phyloP scores from a whole-genome alignment of 2,797 vertebrate genomes.

The Sparidentex hasta region DNA sequence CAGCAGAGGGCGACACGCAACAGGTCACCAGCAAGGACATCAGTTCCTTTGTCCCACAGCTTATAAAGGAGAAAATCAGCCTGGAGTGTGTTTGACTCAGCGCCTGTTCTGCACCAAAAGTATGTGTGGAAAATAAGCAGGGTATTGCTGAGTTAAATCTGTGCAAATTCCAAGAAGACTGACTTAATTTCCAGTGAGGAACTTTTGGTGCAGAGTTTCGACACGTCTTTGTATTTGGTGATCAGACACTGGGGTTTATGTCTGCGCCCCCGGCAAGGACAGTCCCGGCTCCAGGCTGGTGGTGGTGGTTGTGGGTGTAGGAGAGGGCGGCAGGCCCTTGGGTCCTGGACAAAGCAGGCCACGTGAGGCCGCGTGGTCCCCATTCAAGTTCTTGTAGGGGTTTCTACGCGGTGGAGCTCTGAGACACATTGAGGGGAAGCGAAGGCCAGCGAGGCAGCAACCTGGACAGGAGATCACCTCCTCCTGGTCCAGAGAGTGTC shows the following conservation, averaged over 20 bases:
- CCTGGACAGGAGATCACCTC: constrained; percentile 93
- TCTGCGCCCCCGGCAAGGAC: constrained; percentile 89
- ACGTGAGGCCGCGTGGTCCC: constrained; percentile 85
- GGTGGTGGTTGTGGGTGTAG: constrained; percentile 66
- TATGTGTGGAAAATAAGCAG: constrained; percentile 56
- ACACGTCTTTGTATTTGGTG: constrained; percentile 49
- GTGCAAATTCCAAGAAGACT: constrained; percentile 77
- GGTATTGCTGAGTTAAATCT: constrained; percentile 78
- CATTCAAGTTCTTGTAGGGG: constrained; percentile 94
- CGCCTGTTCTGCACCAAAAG: constrained; percentile 63
- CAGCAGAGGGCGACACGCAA: constrained; percentile 78
- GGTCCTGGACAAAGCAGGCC: constrained; percentile 87
- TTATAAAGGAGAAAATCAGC: constrained; percentile 18
- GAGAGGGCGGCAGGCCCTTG: constrained; percentile 67
- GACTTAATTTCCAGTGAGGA: constrained; percentile 57
- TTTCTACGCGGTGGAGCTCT: constrained; percentile 85
- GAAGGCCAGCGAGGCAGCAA: constrained; percentile 92
- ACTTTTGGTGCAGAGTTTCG: constrained; percentile 39
- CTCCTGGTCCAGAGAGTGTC: constrained; percentile 84
- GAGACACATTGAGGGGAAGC: constrained; percentile 91
- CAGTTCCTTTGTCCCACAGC: constrained; percentile 23
- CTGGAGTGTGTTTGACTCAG: constrained; percentile 43
- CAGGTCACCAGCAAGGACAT: constrained; percentile 24
- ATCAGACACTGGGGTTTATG: constrained; percentile 71
- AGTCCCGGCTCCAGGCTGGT: constrained; percentile 84